phyloP scores from a whole-genome alignment of 2,888 invertebrate species.

The Ypsolopha scabrella region DNA sequence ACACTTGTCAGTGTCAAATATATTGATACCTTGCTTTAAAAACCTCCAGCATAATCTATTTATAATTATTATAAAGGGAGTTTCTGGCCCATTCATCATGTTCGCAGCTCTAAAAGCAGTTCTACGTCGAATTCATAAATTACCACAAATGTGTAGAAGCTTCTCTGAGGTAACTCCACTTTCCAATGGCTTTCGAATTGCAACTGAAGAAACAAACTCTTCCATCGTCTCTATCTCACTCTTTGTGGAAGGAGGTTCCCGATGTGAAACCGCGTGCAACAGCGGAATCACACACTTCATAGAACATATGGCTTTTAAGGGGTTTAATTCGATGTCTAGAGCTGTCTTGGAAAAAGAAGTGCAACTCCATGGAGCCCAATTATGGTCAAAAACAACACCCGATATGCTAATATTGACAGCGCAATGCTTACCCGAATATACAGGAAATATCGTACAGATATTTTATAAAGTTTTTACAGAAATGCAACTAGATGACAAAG shows the following conservation, averaged over 20 bases:
- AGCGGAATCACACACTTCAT: slow-evolving; percentile 49
- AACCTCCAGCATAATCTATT: no score
- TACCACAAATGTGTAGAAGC: no score
- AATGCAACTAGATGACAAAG: slow-evolving; percentile 21
- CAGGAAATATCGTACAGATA: slow-evolving; percentile 15
- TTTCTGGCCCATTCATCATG: no score
- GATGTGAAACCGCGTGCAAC: slow-evolving; percentile 31
- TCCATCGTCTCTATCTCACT: slow-evolving; percentile 29
- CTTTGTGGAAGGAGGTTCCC: slow-evolving; percentile 34
- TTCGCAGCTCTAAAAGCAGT: no score
- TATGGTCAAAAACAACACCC: slow-evolving; percentile 30
- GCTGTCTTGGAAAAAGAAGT: slow-evolving; percentile 19
- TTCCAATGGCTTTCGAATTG: slow-evolving; percentile 37
- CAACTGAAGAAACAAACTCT: slow-evolving; percentile 26
- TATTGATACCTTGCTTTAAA: no score
- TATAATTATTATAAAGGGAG: no score
- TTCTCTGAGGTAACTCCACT: no score
- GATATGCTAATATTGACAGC: slow-evolving; percentile 39
- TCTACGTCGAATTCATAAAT: no score
- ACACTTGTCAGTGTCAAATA: no score
- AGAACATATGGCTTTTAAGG: slow-evolving; percentile 45
- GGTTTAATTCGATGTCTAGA: slow-evolving; percentile 20
- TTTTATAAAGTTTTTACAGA: slow-evolving; percentile 28
- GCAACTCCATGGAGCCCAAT: slow-evolving; percentile 18
- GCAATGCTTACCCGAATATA: slow-evolving; percentile 15